These are phyloP conservation scores for Trichosurus vulpecula DNA, from an alignment of 2,797 vertebrate genomes.

Conservation along the genomic window DNA sequence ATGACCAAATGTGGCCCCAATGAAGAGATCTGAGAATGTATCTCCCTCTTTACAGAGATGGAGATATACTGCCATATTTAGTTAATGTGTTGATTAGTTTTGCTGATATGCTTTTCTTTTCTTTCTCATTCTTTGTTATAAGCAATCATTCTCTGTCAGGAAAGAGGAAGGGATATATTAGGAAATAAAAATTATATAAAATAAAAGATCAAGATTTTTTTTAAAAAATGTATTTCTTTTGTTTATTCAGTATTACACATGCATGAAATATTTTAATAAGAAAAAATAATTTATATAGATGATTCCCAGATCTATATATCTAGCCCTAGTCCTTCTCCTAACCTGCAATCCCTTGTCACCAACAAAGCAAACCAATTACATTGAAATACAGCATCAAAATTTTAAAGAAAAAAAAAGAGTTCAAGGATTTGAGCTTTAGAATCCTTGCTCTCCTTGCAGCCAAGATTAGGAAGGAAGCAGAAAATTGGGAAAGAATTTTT, in stretches of 20 bases:
- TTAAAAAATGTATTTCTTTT: background rate
- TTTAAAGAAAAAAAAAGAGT: too few relatives aligned
- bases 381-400: too few relatives aligned
- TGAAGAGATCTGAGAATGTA: background rate
- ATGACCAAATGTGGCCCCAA: background rate
- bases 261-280: background rate
- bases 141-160: background rate
- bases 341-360: too few relatives aligned
- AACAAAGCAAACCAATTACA: too few relatives aligned
- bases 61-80: background rate
- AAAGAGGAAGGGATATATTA: background rate
- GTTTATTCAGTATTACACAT: constrained; percentile 20
- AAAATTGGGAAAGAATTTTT: too few relatives aligned
- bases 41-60: background rate
- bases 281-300: background rate
- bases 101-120: background rate
- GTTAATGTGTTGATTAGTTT: background rate
- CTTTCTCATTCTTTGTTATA: background rate
- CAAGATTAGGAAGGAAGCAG: too few relatives aligned
- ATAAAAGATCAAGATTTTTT: background rate
- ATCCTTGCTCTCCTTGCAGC: too few relatives aligned
- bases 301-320: too few relatives aligned
- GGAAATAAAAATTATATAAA: background rate
- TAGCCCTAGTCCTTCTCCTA: too few relatives aligned
- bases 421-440: too few relatives aligned